These are phyloP conservation scores for Caenorhabditis brenneri DNA, from an alignment of 1,140 invertebrate species.

Conservation along the genomic window DNA sequence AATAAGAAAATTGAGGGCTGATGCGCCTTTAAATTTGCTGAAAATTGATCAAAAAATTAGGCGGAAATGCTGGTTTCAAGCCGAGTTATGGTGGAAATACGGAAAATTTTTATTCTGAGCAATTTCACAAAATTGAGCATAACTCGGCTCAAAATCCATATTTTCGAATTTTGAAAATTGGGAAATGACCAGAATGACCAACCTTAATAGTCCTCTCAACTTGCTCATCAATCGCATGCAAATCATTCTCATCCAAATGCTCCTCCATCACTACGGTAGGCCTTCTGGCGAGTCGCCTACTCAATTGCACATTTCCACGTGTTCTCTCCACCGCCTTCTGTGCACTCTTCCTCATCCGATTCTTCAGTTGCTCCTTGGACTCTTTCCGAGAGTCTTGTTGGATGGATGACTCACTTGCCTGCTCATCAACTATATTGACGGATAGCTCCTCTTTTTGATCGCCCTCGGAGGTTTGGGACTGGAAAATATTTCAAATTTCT, in stretches of 20 bases:
- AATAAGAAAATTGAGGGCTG: neutral
- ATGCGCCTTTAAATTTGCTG: neutral
- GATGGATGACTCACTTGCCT: constrained; percentile 4
- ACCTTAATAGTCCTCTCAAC: constrained; percentile 39
- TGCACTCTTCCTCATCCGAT: constrained; percentile 25
- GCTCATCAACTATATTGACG: neutral
- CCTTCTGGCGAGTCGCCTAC: neutral
- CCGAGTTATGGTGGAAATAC: too few species aligned
- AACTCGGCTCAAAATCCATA: too few species aligned
- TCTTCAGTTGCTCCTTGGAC: constrained; percentile 19
- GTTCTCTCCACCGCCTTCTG: constrained; percentile 34
- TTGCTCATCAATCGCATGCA: constrained; percentile 13
- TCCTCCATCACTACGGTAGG: neutral
- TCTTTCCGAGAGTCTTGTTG: neutral
- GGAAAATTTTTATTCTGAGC: too few species aligned
- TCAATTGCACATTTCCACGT: constrained; percentile 5
- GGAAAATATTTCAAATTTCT: neutral
- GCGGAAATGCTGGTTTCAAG: too few species aligned
- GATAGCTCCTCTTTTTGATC: constrained; percentile 7
- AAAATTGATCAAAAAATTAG: neutral
- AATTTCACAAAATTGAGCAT: too few species aligned
- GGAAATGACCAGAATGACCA: neutral
- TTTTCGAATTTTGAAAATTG: too few species aligned
- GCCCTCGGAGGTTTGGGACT: neutral
- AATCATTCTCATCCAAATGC: constrained; percentile 32